Evolutionary conservation across 2,113 vertebrate genomes (phyloP), one percentile per base, ranked within the genome.

Genomic region (Neolamprologus hecqui): DNA sequence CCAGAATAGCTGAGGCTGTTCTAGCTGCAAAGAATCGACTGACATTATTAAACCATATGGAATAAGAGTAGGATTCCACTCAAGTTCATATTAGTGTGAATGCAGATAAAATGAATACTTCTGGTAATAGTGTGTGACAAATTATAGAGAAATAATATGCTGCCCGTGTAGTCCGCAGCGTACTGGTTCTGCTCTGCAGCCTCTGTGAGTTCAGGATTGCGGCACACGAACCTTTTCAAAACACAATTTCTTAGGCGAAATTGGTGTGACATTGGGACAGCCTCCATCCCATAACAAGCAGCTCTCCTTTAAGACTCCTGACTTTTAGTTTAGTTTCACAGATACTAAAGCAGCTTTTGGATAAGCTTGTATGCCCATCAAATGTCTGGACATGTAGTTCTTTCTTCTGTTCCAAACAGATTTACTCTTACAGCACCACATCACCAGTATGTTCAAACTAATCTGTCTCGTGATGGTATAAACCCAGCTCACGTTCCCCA

Each of bases 161-260:
- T 73, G 8, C 37, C n/a, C 4, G 0, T 45, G 5, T 73, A 26
- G 68, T 15, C 37, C 0, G 1, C 12, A 42, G n/a, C 2, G 0
- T 17, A 9, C 21, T 26, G 13, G 68, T 45, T 45, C 68, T 45
- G n/a, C 3, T 42, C 35, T 26, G 68, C 37, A 45, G 35, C 35
- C 7, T 42, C 35, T 70, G n/a, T 15, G 37, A 65, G 60, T 12
- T 35, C 60, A 12, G 31, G 60, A 65, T 35, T 63, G 58, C 0
- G 4, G 31, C 60, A 37, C 17, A 63, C 33, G 0, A 65, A 37
- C 17, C 6, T 37, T 65, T 65, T 65, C 13, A 35, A n/a, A n/a
- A 35, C 60, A 37, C 60, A 37, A n/a, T 65, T 65, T 37, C 6
- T 65, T 37, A n/a, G 10, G 10, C 1, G 4, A 37, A n/a, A 65